phyloP scores from a whole-genome alignment of 2,113 vertebrate species.

The Melanostigma gelatinosum region DNA sequence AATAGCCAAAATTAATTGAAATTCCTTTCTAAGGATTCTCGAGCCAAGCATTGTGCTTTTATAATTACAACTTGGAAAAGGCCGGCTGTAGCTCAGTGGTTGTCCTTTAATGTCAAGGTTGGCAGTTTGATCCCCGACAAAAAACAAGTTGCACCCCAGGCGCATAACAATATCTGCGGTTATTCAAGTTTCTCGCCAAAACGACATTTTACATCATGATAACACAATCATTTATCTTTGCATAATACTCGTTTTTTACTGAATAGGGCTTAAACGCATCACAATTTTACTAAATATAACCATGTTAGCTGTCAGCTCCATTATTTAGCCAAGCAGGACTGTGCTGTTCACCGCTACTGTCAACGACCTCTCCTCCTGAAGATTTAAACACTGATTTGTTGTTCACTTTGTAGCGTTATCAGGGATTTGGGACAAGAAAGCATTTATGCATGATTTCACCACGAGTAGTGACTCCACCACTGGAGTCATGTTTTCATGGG shows the following conservation, averaged over 20 bases:
- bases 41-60: slow-evolving; percentile 32
- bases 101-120: not conserved
- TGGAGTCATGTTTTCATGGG: too few relatives aligned
- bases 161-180: not conserved
- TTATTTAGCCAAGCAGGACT: not conserved
- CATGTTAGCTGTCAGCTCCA: not conserved
- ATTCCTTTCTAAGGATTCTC: slow-evolving; percentile 26
- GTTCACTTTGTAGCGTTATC: too few relatives aligned
- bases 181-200: not conserved
- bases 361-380: too few relatives aligned
- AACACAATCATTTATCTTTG: not conserved
- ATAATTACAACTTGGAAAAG: slow-evolving; percentile 20
- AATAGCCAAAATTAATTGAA: slow-evolving; percentile 8
- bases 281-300: not conserved
- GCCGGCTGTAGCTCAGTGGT: not conserved
- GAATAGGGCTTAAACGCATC: not conserved
- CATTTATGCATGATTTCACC: too few relatives aligned
- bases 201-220: not conserved
- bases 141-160: not conserved
- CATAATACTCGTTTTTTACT: not conserved
- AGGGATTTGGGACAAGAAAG: too few relatives aligned
- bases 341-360: not conserved
- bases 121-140: not conserved
- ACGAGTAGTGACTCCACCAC: too few relatives aligned
- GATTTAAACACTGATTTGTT: too few relatives aligned